These are phyloP conservation scores for Corythornis leucogaster DNA, from an alignment of 2,797 vertebrate species.

Conservation along the genomic window DNA sequence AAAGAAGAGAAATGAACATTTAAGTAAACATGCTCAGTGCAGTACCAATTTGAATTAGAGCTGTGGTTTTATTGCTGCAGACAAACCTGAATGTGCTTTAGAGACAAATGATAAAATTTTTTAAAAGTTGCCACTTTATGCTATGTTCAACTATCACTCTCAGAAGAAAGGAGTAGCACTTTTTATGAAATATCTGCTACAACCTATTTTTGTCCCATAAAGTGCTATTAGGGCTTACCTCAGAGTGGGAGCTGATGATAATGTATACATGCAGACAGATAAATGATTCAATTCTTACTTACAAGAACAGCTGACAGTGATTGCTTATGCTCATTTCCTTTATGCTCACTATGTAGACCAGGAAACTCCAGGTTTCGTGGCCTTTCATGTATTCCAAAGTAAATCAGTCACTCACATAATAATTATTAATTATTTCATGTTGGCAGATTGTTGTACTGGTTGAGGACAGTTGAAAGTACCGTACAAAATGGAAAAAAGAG, in stretches of 20 bases:
- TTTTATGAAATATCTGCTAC: constrained; percentile 62
- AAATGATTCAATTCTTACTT: constrained; percentile 89
- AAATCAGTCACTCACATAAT: constrained; percentile 81
- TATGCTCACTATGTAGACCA: constrained; percentile 69
- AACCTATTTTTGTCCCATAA: constrained; percentile 72
- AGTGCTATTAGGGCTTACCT: constrained; percentile 70
- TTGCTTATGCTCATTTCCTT: constrained; percentile 86
- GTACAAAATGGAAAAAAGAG: constrained; percentile 50
- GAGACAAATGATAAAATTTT: background rate
- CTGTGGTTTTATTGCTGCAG: background rate
- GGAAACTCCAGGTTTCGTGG: constrained; percentile 76
- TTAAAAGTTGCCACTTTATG: background rate
- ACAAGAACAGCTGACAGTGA: constrained; percentile 86
- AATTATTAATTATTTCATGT: constrained; percentile 81
- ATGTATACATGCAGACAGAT: constrained; percentile 84
- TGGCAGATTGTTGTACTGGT: constrained; percentile 69
- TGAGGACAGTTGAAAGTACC: constrained; percentile 77
- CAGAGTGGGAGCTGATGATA: constrained; percentile 77
- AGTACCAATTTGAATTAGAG: background rate
- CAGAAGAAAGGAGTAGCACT: background rate
- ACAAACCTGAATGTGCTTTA: background rate
- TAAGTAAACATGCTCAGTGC: background rate
- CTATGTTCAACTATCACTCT: background rate
- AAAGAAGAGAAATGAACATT: background rate
- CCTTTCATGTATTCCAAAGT: constrained; percentile 78